These are phyloP conservation scores for Muntiacus reevesi DNA, from an alignment of 2,113 vertebrate genomes.

Conservation along the genomic window DNA sequence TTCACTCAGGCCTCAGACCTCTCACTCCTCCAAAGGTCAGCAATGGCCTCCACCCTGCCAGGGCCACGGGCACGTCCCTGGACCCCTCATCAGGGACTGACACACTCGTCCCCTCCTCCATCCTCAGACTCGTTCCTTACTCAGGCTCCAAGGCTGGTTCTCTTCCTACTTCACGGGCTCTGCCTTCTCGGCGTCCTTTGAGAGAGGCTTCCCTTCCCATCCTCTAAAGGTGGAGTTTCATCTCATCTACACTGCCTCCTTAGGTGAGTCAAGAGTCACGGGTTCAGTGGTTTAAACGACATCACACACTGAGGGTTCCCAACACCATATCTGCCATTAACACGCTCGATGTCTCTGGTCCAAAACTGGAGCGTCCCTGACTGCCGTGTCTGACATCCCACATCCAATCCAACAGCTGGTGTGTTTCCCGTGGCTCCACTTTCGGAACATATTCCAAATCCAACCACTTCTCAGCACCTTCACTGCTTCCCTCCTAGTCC, in stretches of 20 bases:
- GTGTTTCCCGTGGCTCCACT: background rate
- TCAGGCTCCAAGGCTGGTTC: background rate
- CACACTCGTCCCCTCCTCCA: background rate
- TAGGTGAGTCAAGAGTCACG: background rate
- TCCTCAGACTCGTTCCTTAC: background rate
- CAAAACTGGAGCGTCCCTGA: background rate
- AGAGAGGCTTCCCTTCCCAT: background rate
- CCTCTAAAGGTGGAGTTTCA: background rate
- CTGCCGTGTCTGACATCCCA: background rate
- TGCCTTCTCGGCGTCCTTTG: background rate
- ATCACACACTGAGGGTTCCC: background rate
- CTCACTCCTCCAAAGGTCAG: background rate
- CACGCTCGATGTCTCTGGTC: background rate
- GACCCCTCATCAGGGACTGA: background rate
- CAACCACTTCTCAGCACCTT: background rate
- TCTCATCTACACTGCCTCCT: background rate
- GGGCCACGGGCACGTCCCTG: background rate
- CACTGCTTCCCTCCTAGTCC: background rate
- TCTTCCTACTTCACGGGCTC: background rate
- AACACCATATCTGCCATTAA: background rate
- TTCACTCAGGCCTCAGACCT: background rate
- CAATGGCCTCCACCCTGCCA: background rate
- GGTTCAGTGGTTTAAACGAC: background rate
- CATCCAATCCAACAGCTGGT: background rate
- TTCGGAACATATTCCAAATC: background rate